Percentiles rank a stretch among this genome's conserved stretches.
Conservation (phyloP, 2,113 vertebrate species). For the Oryzias woworae region DNA sequence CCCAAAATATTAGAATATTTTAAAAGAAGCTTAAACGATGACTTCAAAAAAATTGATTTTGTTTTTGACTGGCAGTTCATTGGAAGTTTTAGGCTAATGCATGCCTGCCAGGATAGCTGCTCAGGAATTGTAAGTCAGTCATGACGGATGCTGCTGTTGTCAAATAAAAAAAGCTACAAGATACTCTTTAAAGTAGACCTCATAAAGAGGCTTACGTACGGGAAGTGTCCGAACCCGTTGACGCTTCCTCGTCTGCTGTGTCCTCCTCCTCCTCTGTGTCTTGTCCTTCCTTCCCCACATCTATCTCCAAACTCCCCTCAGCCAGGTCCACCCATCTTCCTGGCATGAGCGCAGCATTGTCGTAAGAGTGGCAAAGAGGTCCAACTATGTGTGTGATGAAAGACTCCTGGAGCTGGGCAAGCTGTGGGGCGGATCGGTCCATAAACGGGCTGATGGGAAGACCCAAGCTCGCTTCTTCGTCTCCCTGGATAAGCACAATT, state of each 20-base stretch:
- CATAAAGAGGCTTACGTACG: constrained; percentile 50
- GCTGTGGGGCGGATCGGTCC: constrained; percentile 91
- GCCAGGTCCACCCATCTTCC: constrained; percentile 86
- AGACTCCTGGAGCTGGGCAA: constrained; percentile 94
- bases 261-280: constrained; percentile 72
- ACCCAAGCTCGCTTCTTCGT: constrained; percentile 92
- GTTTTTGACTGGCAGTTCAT: too few relatives aligned
- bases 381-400: constrained; percentile 97
- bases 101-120: too few relatives aligned
- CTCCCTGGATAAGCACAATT: constrained; percentile 77
- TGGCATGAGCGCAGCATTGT: constrained; percentile 91
- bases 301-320: constrained; percentile 68
- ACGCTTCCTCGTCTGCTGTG: constrained; percentile 76
- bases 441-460: constrained; percentile 96
- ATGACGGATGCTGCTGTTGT: background rate
- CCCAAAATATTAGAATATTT: too few relatives aligned
- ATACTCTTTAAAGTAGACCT: background rate
- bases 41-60: too few relatives aligned
- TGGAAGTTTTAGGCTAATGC: too few relatives aligned
- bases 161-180: background rate
- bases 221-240: constrained; percentile 76
- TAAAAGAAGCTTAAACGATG: too few relatives aligned
- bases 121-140: background rate
- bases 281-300: constrained; percentile 29
- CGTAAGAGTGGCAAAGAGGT: constrained; percentile 90